phyloP scores from a whole-genome alignment of 2,888 invertebrate genomes.

The Rhagophthalmus giganteus region DNA sequence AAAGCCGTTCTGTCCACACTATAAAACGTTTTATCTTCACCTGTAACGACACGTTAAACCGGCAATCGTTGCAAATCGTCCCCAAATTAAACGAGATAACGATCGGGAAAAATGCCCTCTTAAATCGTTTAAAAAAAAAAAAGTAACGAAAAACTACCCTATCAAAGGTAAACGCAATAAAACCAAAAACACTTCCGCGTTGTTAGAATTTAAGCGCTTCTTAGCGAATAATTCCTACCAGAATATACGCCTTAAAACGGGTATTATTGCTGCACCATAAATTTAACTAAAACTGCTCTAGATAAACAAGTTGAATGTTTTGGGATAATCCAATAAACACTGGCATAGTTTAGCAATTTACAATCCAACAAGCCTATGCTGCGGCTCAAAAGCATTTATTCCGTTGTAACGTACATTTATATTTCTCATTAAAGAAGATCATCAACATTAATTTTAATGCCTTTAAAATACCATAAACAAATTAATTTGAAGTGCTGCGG shows the following conservation, averaged over 20 bases:
- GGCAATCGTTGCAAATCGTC: too few species aligned
- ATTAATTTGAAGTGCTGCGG: too few species aligned
- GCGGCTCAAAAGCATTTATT: neutral
- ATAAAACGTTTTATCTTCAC: too few species aligned
- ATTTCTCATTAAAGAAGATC: neutral
- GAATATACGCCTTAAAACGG: neutral
- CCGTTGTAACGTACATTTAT: too few species aligned
- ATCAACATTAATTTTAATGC: neutral
- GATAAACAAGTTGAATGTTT: neutral
- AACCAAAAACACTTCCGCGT: too few species aligned
- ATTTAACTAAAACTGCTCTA: neutral
- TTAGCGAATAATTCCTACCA: neutral
- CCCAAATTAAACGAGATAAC: too few species aligned
- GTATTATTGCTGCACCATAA: neutral
- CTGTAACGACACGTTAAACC: too few species aligned
- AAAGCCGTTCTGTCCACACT: too few species aligned
- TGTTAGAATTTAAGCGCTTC: neutral
- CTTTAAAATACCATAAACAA: too few species aligned
- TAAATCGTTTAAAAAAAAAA: conserved; percentile 1
- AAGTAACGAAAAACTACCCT: neutral
- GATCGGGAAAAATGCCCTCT: too few species aligned
- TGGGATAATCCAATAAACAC: neutral
- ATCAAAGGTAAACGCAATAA: too few species aligned
- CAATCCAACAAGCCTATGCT: neutral
- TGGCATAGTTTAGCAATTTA: neutral